Evolutionary conservation across 1,140 invertebrate species (phyloP).

Genomic region (Drosophila bocqueti): DNA sequence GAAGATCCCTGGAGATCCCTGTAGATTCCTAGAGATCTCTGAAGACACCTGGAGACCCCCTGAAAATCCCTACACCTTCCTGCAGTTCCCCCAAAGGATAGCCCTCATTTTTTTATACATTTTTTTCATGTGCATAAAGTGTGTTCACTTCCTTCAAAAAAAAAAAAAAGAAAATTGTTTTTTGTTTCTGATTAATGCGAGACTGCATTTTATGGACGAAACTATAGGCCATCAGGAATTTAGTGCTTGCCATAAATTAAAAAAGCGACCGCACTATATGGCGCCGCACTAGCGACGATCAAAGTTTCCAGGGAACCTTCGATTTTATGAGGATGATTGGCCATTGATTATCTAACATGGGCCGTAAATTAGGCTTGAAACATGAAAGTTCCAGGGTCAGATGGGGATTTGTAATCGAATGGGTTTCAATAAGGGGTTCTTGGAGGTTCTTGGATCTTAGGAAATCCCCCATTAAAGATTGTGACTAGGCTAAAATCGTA

Average conservation of each 20-base stretch:
- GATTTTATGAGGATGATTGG: conserved; percentile 1
- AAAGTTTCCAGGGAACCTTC: conserved; percentile 11
- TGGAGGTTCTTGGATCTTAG: neutral
- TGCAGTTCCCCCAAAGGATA: neutral
- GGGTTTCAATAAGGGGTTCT: too few relatives aligned
- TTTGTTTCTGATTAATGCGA: neutral
- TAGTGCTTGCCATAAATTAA: conserved; percentile 21
- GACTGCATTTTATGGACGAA: conserved; percentile 13
- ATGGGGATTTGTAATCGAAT: neutral
- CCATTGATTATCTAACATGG: conserved; percentile 14
- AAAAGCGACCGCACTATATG: neutral
- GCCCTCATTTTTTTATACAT: conserved; percentile 42
- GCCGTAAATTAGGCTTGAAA: neutral
- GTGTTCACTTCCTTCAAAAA: conserved; percentile 5
- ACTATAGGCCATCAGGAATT: conserved; percentile 9
- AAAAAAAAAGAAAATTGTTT: conserved; percentile 4
- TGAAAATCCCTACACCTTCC: too few relatives aligned
- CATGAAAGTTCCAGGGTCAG: neutral
- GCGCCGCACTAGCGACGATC: conserved; percentile 6
- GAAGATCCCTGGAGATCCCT: neutral
- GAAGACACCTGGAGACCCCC: neutral
- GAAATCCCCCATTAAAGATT: conserved; percentile 11
- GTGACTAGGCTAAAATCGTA: conserved; percentile 9
- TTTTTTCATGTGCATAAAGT: conserved; percentile 64
- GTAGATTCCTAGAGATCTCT: neutral